Evolutionary conservation across 1,140 invertebrate species (phyloP), one percentile per base, ranked within the genome.

Genomic region (Calephelis nemesis): DNA sequence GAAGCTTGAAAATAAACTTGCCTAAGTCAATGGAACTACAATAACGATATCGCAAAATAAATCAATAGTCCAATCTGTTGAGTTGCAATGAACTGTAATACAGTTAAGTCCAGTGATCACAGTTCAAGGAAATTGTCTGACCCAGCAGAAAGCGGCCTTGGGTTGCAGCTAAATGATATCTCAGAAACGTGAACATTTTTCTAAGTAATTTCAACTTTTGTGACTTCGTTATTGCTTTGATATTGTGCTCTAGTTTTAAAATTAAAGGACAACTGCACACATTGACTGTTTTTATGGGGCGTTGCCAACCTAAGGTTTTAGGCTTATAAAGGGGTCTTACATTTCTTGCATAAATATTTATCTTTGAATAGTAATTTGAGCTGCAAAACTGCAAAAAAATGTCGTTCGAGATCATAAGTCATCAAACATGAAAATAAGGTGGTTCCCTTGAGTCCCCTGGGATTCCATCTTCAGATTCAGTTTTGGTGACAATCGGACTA

Each of bases 61-160:
- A 58, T 58, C 19, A 11, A 58, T 58, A 58, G 50, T 54, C 50
- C 50, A 54, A 54, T 54, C 50, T 54, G 50, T 54, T 54, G 50
- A 54, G 50, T 54, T 54, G 50, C 50, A 30, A 58, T 58, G 52
- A 30, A 58, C 52, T 30, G 19, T 58, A 30, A 58, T 58, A 39
- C 15, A 11, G 19, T 58, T 58, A 12, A 12, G 52, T 39, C 15
- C 19, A 54, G 50, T 54, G 19, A 54, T 54, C 15, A 19, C 50
- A 54, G 50, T 54, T 54, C 7, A 54, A 54, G 50, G 50, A 54
- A 54, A 54, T 54, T 54, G 50, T 30, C 50, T 54, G 50, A 54
- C 50, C 50, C 19, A 54, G 50, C 50, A 19, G 19, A 54, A 54
- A 54, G 13, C 50, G n/a, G 50, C 50, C 50, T 54, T 54, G 50